phyloP scores from a whole-genome alignment of 2,113 vertebrate species.

The Zosterops borbonicus region DNA sequence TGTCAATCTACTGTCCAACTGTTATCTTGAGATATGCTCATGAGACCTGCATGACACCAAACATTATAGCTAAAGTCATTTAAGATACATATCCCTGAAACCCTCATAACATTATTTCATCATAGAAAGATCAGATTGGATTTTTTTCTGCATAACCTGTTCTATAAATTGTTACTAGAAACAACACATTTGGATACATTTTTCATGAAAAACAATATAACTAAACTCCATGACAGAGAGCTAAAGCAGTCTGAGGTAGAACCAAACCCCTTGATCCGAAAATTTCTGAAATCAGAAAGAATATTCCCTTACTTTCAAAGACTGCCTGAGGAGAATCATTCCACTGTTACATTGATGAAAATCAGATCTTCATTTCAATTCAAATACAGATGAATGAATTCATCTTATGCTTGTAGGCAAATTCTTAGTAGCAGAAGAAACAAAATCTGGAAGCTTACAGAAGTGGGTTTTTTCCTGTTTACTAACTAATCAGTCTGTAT shows the following conservation, averaged over 20 bases:
- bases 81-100: background rate
- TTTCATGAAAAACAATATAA: background rate
- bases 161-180: background rate
- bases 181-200: background rate
- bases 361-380: slow-evolving; percentile 56
- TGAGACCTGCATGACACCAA: background rate
- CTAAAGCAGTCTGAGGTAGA: background rate
- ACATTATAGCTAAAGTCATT: background rate
- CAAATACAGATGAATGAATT: slow-evolving; percentile 36
- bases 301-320: background rate
- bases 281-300: background rate
- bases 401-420: slow-evolving; percentile 23
- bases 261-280: background rate
- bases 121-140: background rate
- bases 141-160: background rate
- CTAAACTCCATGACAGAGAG: background rate
- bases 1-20: background rate
- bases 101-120: background rate
- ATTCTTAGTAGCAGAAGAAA: background rate
- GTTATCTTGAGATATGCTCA: background rate
- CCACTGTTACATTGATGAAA: slow-evolving; percentile 30
- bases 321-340: slow-evolving; percentile 31
- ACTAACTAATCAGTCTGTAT: background rate
- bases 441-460: slow-evolving; percentile 23
- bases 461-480: background rate